These are phyloP conservation scores for Macrophya alboannulata DNA, from an alignment of 2,888 invertebrate genomes.

Conservation along the genomic window DNA sequence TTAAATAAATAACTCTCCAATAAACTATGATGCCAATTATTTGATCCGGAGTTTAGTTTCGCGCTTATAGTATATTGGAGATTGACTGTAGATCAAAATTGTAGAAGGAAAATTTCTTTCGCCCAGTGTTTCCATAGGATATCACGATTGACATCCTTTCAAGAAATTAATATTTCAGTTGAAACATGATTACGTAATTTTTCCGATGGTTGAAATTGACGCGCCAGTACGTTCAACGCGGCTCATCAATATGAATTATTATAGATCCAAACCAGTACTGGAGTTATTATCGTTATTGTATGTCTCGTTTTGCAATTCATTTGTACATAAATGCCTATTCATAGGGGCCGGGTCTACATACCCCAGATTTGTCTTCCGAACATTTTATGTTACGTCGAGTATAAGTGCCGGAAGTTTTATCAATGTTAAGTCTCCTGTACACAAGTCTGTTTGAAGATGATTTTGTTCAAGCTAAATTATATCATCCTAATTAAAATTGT, in stretches of 20 bases:
- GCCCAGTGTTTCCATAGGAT: too few species aligned
- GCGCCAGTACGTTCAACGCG: background rate
- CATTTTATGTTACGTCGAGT: too few species aligned
- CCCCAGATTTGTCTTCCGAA: background rate
- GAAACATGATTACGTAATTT: background rate
- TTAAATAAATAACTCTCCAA: background rate
- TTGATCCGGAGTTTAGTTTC: background rate
- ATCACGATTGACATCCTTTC: background rate
- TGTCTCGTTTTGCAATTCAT: background rate
- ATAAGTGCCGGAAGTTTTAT: background rate
- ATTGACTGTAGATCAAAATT: background rate
- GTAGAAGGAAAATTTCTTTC: background rate
- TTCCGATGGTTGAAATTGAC: background rate
- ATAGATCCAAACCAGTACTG: background rate
- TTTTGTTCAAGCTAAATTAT: background rate
- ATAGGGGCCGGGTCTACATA: background rate
- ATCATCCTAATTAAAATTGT: background rate
- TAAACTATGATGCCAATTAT: background rate
- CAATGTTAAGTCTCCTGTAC: background rate
- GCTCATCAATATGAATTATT: background rate
- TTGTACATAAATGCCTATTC: background rate
- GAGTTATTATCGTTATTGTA: background rate
- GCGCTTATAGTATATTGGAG: too few species aligned
- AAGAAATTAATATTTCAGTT: background rate
- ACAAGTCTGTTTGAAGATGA: conserved; percentile 1